Evolutionary conservation across 2,113 vertebrate genomes (phyloP).

Genomic region (Dipodomys merriami): DNA sequence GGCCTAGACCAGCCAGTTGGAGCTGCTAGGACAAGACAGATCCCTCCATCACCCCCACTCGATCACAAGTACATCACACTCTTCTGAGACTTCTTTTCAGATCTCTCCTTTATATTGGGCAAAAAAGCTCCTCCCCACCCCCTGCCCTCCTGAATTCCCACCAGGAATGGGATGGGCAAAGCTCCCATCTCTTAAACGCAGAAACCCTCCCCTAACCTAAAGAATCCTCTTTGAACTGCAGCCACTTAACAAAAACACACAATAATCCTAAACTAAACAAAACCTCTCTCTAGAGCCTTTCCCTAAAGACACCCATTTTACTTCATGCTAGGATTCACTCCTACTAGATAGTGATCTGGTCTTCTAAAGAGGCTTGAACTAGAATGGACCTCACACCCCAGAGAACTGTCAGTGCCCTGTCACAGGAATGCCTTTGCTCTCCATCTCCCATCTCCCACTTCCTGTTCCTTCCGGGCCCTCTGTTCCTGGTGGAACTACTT

Average conservation of each 20-base stretch:
- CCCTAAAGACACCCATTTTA: not conserved
- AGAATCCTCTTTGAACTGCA: not conserved
- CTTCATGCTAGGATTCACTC: not conserved
- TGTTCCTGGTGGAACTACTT: slow-evolving; percentile 1
- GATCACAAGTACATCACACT: not conserved
- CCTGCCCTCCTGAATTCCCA: not conserved
- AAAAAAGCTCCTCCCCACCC: not conserved
- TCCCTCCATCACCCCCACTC: not conserved
- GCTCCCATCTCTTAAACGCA: not conserved
- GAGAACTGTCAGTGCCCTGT: not conserved
- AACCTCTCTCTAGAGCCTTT: not conserved
- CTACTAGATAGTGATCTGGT: not conserved
- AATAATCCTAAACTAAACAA: no score
- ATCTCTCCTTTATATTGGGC: not conserved
- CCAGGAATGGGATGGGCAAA: not conserved
- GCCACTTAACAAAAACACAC: not conserved
- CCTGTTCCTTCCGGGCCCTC: not conserved
- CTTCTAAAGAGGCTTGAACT: not conserved
- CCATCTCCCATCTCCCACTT: not conserved
- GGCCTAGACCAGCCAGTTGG: slow-evolving; percentile 48
- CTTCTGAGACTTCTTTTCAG: not conserved
- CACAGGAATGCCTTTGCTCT: not conserved
- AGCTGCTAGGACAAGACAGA: slow-evolving; percentile 30
- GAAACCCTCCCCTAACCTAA: not conserved
- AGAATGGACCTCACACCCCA: not conserved